Percentiles rank a stretch among this genome's conserved stretches.
These are phyloP conservation scores for Noctua janthina DNA, from an alignment of 2,888 invertebrate genomes.

Conservation along the genomic window DNA sequence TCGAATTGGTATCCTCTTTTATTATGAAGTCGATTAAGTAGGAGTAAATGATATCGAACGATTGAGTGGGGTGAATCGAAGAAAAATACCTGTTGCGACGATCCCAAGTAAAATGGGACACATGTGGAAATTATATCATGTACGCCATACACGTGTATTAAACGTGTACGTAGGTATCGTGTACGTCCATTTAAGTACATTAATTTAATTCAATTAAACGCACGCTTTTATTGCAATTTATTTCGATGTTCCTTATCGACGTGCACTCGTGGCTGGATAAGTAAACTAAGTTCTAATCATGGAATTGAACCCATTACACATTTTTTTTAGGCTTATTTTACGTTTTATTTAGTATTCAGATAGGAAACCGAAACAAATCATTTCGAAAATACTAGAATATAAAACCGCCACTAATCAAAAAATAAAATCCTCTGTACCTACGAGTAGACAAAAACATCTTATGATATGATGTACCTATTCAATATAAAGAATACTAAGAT, in stretches of 20 bases:
- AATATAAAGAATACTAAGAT: background rate
- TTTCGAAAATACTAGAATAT: background rate
- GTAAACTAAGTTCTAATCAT: background rate
- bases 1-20: background rate
- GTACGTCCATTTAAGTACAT: background rate
- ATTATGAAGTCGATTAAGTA: no score
- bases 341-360: background rate
- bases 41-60: no score
- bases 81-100: background rate
- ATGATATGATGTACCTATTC: background rate
- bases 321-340: background rate
- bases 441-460: background rate
- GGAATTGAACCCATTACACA: background rate
- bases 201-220: background rate
- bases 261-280: background rate
- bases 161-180: background rate
- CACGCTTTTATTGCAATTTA: slow-evolving; percentile 5
- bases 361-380: no score
- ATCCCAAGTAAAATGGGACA: background rate
- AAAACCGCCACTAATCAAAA: background rate
- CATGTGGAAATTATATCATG: background rate
- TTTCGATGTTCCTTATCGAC: slow-evolving; percentile 13
- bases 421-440: background rate
- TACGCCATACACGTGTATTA: background rate
- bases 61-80: no score